Conservation (phyloP, 2,797 vertebrate genomes). For the Taenioides sp. region DNA sequence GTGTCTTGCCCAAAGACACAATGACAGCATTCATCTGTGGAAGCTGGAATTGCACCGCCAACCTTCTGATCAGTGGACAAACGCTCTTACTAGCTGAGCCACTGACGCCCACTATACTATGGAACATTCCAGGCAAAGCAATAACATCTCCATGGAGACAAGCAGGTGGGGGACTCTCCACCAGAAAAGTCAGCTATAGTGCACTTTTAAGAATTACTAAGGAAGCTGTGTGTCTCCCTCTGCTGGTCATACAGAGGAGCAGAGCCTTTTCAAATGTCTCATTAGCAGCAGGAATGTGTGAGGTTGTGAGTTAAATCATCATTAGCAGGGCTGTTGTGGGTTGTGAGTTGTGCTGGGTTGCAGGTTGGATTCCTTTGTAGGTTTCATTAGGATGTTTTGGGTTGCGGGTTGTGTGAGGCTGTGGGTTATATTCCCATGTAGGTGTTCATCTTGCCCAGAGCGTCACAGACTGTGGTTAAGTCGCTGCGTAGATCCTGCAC, state of each 20-base stretch:
- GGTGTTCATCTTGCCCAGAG: conserved; percentile 95
- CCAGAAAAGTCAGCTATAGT: too few species aligned
- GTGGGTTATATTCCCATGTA: conserved; percentile 89
- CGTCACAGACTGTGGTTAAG: conserved; percentile 86
- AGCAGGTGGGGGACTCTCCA: too few species aligned
- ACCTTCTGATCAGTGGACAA: too few species aligned
- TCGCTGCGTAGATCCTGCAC: conserved; percentile 88
- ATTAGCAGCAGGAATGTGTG: neutral
- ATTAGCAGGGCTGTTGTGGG: neutral
- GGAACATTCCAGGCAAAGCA: too few species aligned
- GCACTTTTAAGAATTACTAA: too few species aligned
- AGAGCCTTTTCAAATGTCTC: neutral
- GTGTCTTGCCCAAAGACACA: too few species aligned
- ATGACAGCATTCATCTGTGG: too few species aligned
- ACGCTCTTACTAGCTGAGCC: too few species aligned
- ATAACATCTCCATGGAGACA: too few species aligned
- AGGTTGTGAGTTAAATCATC: neutral
- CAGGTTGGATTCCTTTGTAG: neutral
- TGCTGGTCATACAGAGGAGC: neutral
- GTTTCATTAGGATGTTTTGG: neutral
- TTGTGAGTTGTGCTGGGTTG: neutral
- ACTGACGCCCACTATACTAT: too few species aligned
- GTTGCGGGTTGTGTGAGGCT: neutral
- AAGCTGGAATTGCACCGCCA: too few species aligned
- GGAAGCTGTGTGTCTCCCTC: neutral